A percentile compares a stretch with the other conserved stretches of the same genome.
Evolutionary conservation across 1,140 invertebrate species (phyloP).

Genomic region (Solenopsis invicta): DNA sequence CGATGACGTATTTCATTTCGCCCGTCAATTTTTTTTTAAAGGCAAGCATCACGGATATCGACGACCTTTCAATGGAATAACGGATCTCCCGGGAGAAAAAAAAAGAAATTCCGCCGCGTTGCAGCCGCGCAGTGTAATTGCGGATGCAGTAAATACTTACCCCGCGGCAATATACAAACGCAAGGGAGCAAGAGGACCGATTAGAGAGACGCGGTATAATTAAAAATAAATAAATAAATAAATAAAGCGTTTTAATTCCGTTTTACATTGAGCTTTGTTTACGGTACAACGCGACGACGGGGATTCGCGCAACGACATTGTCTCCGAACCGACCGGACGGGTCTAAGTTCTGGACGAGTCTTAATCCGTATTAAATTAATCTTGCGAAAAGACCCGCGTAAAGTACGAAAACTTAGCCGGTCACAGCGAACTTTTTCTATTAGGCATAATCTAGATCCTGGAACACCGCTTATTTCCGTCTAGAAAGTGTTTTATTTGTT

Average conservation of each 20-base stretch:
- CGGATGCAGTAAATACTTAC: slow-evolving; percentile 49
- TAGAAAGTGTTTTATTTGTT: slow-evolving; percentile 68
- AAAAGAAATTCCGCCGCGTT: slow-evolving; percentile 57
- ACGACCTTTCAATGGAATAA: slow-evolving; percentile 73
- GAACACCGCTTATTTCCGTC: slow-evolving; percentile 62
- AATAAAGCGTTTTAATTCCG: slow-evolving; percentile 3
- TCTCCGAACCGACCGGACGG: neutral
- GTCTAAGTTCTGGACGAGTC: neutral
- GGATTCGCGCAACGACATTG: neutral
- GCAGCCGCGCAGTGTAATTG: slow-evolving; percentile 49
- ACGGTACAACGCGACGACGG: neutral
- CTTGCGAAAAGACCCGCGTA: slow-evolving; percentile 30
- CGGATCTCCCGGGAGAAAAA: slow-evolving; percentile 66
- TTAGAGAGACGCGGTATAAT: slow-evolving; percentile 31
- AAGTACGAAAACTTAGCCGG: slow-evolving; percentile 45
- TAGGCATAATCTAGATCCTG: slow-evolving; percentile 56
- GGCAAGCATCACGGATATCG: slow-evolving; percentile 75
- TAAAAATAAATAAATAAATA: slow-evolving; percentile 3
- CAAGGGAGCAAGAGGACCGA: neutral
- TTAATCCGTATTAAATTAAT: slow-evolving; percentile 50
- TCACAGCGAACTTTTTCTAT: slow-evolving; percentile 60
- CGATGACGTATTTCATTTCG: slow-evolving; percentile 75
- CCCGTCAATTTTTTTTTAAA: slow-evolving; percentile 71
- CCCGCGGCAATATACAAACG: neutral
- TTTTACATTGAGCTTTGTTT: slow-evolving; percentile 19